Percentiles rank a stretch among this genome's conserved stretches.
Evolutionary conservation across 2,797 vertebrate genomes (phyloP).

Genomic region (Sarcophilus harrisii): DNA sequence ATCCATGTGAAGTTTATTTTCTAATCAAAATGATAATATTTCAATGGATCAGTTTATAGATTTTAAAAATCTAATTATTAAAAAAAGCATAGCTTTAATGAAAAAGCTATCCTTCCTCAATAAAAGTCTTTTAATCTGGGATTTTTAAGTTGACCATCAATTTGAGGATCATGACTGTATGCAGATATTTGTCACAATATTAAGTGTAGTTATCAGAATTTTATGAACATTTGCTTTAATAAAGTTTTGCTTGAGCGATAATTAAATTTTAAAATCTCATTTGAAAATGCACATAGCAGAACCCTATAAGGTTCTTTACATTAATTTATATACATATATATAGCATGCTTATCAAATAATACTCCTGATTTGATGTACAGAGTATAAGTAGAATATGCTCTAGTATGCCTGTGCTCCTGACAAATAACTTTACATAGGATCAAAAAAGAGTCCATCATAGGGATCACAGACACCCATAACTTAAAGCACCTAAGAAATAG

Average conservation of each 20-base stretch:
- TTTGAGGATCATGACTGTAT: background rate
- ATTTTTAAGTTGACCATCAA: background rate
- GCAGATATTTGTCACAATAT: background rate
- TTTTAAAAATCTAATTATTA: background rate
- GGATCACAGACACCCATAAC: background rate
- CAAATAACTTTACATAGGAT: background rate
- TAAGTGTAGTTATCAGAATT: background rate
- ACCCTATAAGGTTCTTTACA: background rate
- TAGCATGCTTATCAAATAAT: background rate
- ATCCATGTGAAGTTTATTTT: background rate
- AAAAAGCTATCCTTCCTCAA: background rate
- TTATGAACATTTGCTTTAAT: background rate
- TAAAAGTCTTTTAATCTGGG: background rate
- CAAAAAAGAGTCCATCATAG: background rate
- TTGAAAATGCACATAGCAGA: conserved; percentile 19
- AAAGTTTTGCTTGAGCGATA: background rate
- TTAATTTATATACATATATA: background rate
- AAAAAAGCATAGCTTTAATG: background rate
- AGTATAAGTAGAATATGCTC: background rate
- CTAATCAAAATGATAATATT: background rate
- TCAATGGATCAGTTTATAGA: background rate
- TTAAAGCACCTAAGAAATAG: background rate
- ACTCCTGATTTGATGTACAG: background rate
- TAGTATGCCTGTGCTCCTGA: background rate
- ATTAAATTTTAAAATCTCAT: conserved; percentile 21